Conservation (phyloP, 2,888 invertebrate genomes). For the Caenorhabditis sp. region DNA sequence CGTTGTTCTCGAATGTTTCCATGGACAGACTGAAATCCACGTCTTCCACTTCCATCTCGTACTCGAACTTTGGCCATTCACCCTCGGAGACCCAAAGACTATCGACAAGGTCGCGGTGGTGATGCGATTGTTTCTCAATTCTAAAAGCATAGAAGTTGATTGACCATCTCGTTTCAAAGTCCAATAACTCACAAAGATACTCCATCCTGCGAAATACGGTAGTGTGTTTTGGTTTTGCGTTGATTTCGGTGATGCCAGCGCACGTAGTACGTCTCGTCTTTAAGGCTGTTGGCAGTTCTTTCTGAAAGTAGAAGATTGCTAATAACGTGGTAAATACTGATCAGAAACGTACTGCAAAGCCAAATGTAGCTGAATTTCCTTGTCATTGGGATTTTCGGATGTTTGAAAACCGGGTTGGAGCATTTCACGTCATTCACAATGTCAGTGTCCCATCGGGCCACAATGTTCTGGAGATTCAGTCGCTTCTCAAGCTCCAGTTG, state of each 20-base stretch:
- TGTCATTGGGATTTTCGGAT: too few species aligned
- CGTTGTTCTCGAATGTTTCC: conserved; percentile 5
- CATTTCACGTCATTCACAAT: neutral
- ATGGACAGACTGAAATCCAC: neutral
- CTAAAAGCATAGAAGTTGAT: neutral
- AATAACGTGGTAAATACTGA: too few species aligned
- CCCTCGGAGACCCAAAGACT: neutral
- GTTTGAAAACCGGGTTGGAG: neutral
- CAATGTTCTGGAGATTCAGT: neutral
- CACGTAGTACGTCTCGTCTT: too few species aligned
- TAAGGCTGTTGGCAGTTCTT: too few species aligned
- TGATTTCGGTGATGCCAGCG: too few species aligned
- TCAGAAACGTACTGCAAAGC: neutral
- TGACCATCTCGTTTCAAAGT: too few species aligned
- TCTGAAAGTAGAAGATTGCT: too few species aligned
- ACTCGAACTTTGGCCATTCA: neutral
- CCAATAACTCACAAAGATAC: too few species aligned
- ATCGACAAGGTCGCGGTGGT: neutral
- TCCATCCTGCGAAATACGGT: too few species aligned
- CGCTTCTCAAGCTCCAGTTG: neutral
- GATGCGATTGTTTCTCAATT: neutral
- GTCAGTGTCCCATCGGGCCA: neutral
- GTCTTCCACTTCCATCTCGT: conserved; percentile 3
- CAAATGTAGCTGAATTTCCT: conserved; percentile 4
- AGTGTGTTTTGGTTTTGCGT: too few species aligned